Base-by-base conservation (phyloP, 2,113 vertebrate genomes). In the Bettongia penicillata region DNA sequence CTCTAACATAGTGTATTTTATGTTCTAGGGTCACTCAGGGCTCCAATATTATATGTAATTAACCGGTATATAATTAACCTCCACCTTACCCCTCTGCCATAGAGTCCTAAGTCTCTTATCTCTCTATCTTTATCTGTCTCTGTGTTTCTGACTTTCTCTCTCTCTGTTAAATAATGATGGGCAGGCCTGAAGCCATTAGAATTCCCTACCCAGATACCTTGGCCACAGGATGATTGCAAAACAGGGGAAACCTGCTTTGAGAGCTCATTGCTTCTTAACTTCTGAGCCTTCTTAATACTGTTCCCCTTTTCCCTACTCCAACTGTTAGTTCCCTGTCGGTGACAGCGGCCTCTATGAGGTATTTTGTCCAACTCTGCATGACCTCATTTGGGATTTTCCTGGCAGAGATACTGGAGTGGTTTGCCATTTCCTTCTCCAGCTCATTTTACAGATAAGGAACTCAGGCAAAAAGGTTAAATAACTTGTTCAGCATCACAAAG, bases 241-340 rank as follows among this genome's bases (percentile, higher is more conserved):
- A 22, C 28, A 31, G 57, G 31, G 57, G 31, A 68, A 68, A 31
- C 0, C 10, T 68, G 10, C 28, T 68, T 68, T 68, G 57, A 68
- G 57, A 37, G 2, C 28, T 37, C 57, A 37, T 28, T 84, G 68
- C 68, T 84, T 19, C 84, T 91, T 26, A 26, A 53, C n/a, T 14
- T 12, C 26, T 49, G 26, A 50, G 5, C 28, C 26, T 31, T 51
- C 31, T 51, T 11, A 6, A 0, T 31, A n/a, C 89, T 19, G 51
- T 61, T 84, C 25, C 9, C 0, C 3, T 9, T 10, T 51, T 19
- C 53, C 48, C 31, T 51, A 47, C 0, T 0, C 51, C 89, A 47
- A 48, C 8, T 89, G 51, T 51, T 51, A 47, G 2, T 6, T 0
- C 0, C 9, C 0, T 0, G 7, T n/a, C 24, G 7, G 7, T 68